phyloP scores from a whole-genome alignment of 2,888 invertebrate genomes.

The Cataglyphis cursor region DNA sequence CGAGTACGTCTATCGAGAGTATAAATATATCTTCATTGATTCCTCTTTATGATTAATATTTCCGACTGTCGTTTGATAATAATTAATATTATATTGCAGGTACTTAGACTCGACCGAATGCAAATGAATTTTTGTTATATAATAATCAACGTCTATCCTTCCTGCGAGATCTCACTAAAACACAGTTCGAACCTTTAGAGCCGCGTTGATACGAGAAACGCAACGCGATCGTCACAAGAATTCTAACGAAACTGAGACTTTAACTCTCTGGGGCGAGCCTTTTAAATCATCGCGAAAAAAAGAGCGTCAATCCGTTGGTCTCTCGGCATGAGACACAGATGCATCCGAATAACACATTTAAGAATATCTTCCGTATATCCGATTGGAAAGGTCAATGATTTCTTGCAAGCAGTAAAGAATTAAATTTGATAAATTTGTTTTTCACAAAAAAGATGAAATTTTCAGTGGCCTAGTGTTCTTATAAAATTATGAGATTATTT shows the following conservation, averaged over 20 bases:
- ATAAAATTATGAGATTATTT: neutral
- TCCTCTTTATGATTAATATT: neutral
- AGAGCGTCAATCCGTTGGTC: constrained; percentile 77
- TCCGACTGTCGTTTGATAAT: neutral
- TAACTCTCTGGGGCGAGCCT: constrained; percentile 14
- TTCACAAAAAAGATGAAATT: neutral
- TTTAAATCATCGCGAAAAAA: constrained; percentile 41
- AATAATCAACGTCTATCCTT: neutral
- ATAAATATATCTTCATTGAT: constrained; percentile 43
- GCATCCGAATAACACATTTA: constrained; percentile 54
- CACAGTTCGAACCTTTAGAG: neutral
- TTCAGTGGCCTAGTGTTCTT: neutral
- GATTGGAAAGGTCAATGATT: neutral
- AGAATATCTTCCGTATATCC: constrained; percentile 69
- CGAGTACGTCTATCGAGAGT: constrained; percentile 36
- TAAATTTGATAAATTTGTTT: neutral
- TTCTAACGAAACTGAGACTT: constrained; percentile 69
- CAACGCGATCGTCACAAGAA: constrained; percentile 58
- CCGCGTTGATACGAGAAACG: neutral
- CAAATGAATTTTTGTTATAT: neutral
- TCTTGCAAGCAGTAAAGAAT: neutral
- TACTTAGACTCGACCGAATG: neutral
- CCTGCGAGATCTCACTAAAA: neutral
- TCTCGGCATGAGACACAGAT: constrained; percentile 78
- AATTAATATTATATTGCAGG: neutral